A percentile compares a stretch with the other conserved stretches of the same genome.
phyloP scores from a whole-genome alignment of 2,888 invertebrate genomes.

The Chouioia cunea region DNA sequence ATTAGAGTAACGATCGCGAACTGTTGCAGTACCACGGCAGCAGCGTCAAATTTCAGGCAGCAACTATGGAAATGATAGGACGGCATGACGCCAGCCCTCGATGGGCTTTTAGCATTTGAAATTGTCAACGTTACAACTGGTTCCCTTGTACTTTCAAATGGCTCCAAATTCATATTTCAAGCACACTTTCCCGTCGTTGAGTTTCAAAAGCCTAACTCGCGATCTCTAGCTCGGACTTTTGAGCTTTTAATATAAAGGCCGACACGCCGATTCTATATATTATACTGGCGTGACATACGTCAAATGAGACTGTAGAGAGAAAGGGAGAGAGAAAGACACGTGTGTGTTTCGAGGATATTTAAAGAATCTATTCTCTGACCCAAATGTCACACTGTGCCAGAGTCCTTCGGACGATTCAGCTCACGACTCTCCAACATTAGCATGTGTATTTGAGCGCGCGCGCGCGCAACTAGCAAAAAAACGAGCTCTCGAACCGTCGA shows the following conservation, averaged over 20 bases:
- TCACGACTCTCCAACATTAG: slow-evolving; percentile 7
- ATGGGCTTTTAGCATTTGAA: slow-evolving; percentile 41
- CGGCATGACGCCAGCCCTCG: slow-evolving; percentile 31
- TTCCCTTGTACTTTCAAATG: not conserved
- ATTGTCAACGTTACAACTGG: not conserved
- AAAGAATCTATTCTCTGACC: slow-evolving; percentile 16
- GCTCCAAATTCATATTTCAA: not conserved
- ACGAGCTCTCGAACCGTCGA: too few species aligned
- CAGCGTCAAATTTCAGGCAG: slow-evolving; percentile 21
- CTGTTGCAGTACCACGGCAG: not conserved
- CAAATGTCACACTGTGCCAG: slow-evolving; percentile 31
- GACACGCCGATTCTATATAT: slow-evolving; percentile 1
- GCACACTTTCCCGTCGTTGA: not conserved
- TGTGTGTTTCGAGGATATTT: slow-evolving; percentile 23
- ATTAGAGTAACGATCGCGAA: slow-evolving; percentile 32
- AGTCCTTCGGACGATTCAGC: slow-evolving; percentile 12
- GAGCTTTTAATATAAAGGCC: not conserved
- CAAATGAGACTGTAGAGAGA: not conserved
- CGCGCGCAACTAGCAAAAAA: too few species aligned
- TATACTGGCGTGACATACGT: slow-evolving; percentile 19
- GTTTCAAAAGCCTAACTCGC: not conserved
- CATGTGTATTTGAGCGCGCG: not conserved
- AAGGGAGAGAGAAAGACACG: too few species aligned
- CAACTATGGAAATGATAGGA: slow-evolving; percentile 44
- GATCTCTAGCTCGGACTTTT: not conserved